Base-by-base conservation (phyloP, 1,140 invertebrate species). In the Chironomus striatipennis region DNA sequence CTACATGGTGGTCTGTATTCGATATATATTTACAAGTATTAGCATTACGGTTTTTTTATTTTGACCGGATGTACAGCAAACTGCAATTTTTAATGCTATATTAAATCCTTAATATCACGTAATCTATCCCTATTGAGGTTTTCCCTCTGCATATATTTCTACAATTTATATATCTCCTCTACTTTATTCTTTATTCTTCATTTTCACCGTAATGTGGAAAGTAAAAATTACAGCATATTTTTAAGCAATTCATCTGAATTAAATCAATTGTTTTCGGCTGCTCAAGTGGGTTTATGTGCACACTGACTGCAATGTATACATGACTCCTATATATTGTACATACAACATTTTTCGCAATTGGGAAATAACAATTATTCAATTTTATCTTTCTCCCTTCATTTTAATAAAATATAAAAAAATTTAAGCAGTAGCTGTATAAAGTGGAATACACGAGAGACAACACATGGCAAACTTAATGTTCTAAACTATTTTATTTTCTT, bases 191-290 rank as follows among this genome's bases (percentile, higher is more conserved):
- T 5, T 2, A 34, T n/a, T n/a, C 24, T 34, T 34, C 24, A 5
- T 34, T 34, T 34, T 34, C 24, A 34, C 24, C 24, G 24, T 34
- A 34, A 34, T 34, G 24, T 34, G 24, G 24, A 34, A 34, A 34
- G 47, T 57, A n/a, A 15, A 57, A 57, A 57, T 57, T 57, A 57
- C 47, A 57, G 47, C 65, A 70, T 70, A 70, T 70, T 70, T 70
- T 70, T 21, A 70, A 70, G 65, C 65, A 70, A 70, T 70, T 70
- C 65, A 70, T 70, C 65, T 20, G 65, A 70, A 70, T 70, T 70
- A 70, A 70, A 70, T 70, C 65, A 70, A 70, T 70, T 70, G 65
- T 70, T 70, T n/a, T 57, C 47, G 47, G 47, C 47, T 57, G 47
- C 47, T 57, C 47, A 57, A 57, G 47, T 57, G 47, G 47, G 47